Conservation (phyloP, 2,113 vertebrate species). For the Aspidoscelis tigris region DNA sequence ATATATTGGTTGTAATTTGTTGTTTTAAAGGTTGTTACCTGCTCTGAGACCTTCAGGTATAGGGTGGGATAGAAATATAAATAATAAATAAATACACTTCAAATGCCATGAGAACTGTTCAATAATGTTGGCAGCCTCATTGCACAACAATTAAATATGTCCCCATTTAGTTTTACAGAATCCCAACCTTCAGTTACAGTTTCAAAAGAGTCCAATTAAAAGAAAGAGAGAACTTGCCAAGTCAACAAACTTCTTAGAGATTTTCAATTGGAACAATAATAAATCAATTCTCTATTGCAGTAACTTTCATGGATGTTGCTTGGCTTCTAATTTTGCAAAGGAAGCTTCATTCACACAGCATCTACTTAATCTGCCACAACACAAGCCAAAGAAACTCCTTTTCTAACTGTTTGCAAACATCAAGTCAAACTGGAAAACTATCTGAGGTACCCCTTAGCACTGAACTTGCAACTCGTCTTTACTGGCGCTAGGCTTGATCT, state of each 20-base stretch:
- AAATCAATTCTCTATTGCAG: slow-evolving; percentile 22
- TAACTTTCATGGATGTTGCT: slow-evolving; percentile 5
- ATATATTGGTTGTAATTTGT: too few species aligned
- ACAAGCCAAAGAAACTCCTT: too few species aligned
- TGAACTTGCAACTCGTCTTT: too few species aligned
- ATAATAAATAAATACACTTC: not conserved
- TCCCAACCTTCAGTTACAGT: not conserved
- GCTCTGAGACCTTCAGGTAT: too few species aligned
- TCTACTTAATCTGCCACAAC: too few species aligned
- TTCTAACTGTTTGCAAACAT: too few species aligned
- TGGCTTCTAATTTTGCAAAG: not conserved
- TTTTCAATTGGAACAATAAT: slow-evolving; percentile 16
- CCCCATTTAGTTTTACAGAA: slow-evolving; percentile 8
- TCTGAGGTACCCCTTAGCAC: too few species aligned
- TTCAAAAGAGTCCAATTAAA: not conserved
- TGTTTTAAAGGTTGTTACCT: too few species aligned
- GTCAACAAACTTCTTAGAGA: not conserved
- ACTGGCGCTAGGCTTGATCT: too few species aligned
- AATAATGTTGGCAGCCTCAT: slow-evolving; percentile 1
- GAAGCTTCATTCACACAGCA: not conserved
- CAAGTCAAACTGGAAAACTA: too few species aligned
- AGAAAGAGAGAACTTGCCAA: not conserved
- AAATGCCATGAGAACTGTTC: slow-evolving; percentile 5
- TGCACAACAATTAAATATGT: slow-evolving; percentile 5
- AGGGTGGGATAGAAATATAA: too few species aligned